phyloP scores from a whole-genome alignment of 2,113 vertebrate genomes.

The Tragelaphus scriptus region DNA sequence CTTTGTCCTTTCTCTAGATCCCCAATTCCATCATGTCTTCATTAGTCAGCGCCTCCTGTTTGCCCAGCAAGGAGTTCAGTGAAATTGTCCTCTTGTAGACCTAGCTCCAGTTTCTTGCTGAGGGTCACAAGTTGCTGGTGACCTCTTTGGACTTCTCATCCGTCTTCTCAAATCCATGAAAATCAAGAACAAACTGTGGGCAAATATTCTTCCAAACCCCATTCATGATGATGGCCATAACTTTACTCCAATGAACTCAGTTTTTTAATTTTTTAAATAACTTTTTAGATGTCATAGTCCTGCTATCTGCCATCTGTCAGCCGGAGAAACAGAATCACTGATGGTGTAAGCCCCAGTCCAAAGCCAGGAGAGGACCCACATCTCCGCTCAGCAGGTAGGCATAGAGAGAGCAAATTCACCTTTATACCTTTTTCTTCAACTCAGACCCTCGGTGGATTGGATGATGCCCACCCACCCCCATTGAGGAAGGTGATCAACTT shows the following conservation, averaged over 20 bases:
- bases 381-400: background rate
- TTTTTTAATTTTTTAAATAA: background rate
- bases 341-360: background rate
- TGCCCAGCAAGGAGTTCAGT: background rate
- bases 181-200: background rate
- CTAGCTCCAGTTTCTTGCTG: background rate
- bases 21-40: background rate
- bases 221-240: background rate
- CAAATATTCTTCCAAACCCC: background rate
- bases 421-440: background rate
- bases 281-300: background rate
- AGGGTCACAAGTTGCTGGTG: background rate
- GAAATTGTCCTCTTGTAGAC: background rate
- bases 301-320: background rate
- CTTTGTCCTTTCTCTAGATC: background rate
- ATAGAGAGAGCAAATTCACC: background rate
- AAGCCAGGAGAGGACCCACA: background rate
- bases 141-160: background rate
- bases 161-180: background rate
- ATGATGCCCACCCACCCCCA: background rate
- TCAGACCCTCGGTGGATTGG: background rate
- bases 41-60: background rate
- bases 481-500: background rate
- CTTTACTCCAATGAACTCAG: background rate
- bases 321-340: background rate